Conservation (phyloP, 2,113 vertebrate genomes). For the Elachura formosa region DNA sequence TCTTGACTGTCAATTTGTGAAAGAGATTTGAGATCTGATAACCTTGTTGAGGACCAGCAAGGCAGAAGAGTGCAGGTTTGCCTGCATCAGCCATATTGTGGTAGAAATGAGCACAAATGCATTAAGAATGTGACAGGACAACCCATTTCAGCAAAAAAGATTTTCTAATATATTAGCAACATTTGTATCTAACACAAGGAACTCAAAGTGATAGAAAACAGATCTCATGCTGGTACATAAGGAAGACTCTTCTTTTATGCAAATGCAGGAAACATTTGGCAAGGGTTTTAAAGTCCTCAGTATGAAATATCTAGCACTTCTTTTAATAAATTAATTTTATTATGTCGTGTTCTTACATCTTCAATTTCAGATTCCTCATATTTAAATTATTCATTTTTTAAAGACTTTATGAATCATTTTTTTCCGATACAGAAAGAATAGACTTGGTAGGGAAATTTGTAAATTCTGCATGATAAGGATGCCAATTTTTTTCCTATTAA, state of each 20-base stretch:
- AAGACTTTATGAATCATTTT: not conserved
- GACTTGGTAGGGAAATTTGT: not conserved
- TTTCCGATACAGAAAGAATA: not conserved
- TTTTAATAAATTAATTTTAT: not conserved
- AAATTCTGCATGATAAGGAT: not conserved
- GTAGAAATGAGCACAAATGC: not conserved
- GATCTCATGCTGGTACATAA: not conserved
- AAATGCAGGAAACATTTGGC: not conserved
- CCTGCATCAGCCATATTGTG: not conserved
- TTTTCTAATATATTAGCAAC: not conserved
- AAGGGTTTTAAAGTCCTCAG: not conserved
- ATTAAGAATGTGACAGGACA: not conserved
- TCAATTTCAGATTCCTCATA: not conserved
- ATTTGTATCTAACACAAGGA: not conserved
- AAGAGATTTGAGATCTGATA: not conserved
- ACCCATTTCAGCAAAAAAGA: not conserved
- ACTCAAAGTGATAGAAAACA: not conserved
- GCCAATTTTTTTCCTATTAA: not conserved
- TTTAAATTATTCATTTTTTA: not conserved
- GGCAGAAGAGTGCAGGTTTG: not conserved
- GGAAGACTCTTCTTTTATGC: not conserved
- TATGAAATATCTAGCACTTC: not conserved
- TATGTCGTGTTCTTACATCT: not conserved
- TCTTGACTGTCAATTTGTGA: not conserved
- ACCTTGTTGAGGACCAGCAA: not conserved